Base-by-base conservation (phyloP, 2,797 vertebrate genomes). In the Craterocephalus amniculus region DNA sequence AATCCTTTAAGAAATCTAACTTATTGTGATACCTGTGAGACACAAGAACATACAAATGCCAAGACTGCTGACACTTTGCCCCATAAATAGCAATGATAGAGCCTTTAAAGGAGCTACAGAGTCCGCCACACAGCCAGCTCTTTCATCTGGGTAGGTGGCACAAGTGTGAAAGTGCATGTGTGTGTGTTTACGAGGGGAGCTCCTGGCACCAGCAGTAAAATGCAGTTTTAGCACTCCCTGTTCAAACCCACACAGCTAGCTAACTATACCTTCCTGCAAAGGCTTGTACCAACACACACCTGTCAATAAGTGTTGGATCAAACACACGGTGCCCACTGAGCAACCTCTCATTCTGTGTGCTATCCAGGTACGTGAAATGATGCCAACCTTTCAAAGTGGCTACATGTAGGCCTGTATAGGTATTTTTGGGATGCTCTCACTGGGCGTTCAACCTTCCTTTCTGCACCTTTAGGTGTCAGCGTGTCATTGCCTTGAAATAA, bases 81-180 rank as follows among this genome's bases (percentile, higher is more conserved):
- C 76, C 62, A 74, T 78, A 81, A 90, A 88, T 84, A 78, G 84
- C 29, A 86, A 79, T 87, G 88, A 85, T 78, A 79, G 75, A 79
- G 69, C 72, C 68, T 79, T 24, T 56, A 5, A 84, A 59, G 61
- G 62, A 78, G 70, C 55, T 31, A 24, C 67, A 72, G 70, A 83
- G 70, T 62, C 78, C 66, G 78, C 63, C 72, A 67, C 57, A 32
- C 63, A 73, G 73, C 77, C 82, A 63, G 38, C 6, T 22, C 66
- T 75, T 88, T 81, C 68, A 64, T 88, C 67, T 86, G 59, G 78
- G 76, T 88, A 79, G 83, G 86, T 81, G 70, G 87, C 78, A 73
- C 49, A 59, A 51, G 34, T 27, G 67, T 74, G 63, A 79, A 57
- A 55, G 57, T 73, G 31, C 48, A 34, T 70, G 22, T 81, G 54